Base-by-base conservation (phyloP, 2,888 invertebrate species). In the Spilosoma lubricipeda region DNA sequence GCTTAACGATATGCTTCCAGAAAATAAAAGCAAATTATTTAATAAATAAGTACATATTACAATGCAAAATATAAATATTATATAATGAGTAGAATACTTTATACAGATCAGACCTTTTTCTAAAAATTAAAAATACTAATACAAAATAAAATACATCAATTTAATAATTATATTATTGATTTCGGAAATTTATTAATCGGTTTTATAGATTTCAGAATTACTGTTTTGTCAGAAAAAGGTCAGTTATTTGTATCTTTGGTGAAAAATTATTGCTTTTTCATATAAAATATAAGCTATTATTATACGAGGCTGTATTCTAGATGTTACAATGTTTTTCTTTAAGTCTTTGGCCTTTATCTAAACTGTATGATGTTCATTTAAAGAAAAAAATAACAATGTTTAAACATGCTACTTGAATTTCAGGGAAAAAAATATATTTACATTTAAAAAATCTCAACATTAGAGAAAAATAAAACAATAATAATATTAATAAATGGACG, bases 321-420 rank as follows among this genome's bases (percentile, higher is more conserved):
- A 92, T 89, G 84, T 89, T 87, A 90, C 82, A 88, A 85, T 86
- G 86, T 84, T 83, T 80, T 79, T 63, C 59, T 78, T 85, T 82
- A 91, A 91, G 92, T 95, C 95, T 95, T 95, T 95, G 95, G 95
- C 92, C 93, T 93, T 90, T 87, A 89, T 92, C 95, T 95, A 94
- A 92, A 95, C 95, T 95, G 95, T 95, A 95, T 95, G 95, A 93
- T 87, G 88, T 87, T 84, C 80, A 80, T 81, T 88, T 86, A 86
- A 65, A 20, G 30, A 88, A 87, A 88, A 39, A 85, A 59, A 63
- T 30, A 63, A 63, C 85, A 85, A 89, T 88, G 87, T 82, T 82
- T 65, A 89, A 88, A 86, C 87, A 88, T 88, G 83, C 85, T 80
- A 83, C 80, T 85, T 79, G 81, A 77, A 68, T 80, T 75, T 76